A percentile compares a stretch with the other conserved stretches of the same genome.
phyloP scores from a whole-genome alignment of 2,113 vertebrate species.

The Ovibos moschatus region DNA sequence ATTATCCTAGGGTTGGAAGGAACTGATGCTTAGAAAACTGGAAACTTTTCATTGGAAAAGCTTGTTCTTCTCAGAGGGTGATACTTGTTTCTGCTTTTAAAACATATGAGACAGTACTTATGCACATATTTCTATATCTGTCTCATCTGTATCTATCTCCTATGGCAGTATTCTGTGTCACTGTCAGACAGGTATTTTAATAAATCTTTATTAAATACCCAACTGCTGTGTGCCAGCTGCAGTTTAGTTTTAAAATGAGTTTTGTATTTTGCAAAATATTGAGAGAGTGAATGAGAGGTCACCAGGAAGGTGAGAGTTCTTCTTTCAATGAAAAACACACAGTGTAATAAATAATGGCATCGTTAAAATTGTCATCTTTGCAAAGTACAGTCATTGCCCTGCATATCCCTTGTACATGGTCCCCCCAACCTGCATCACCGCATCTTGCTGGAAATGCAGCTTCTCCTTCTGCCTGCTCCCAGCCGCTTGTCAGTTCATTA shows the following conservation, averaged over 20 bases:
- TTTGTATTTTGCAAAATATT: neutral
- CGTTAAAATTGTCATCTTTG: constrained; percentile 71
- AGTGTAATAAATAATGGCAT: constrained; percentile 69
- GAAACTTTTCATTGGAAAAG: neutral
- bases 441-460: neutral
- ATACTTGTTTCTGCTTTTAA: neutral
- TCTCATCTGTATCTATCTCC: neutral
- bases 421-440: constrained; percentile 9
- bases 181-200: neutral
- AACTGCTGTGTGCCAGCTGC: neutral
- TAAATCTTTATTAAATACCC: neutral
- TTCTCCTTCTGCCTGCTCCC: neutral
- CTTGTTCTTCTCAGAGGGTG: neutral
- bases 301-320: constrained; percentile 58
- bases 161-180: neutral
- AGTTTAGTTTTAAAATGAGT: constrained; percentile 4
- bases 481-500: constrained; percentile 55
- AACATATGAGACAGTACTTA: neutral
- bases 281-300: constrained; percentile 23
- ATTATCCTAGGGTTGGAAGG: neutral
- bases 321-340: constrained; percentile 68
- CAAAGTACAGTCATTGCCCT: constrained; percentile 48
- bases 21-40: neutral
- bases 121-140: neutral
- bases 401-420: neutral